Evolutionary conservation across 2,888 invertebrate genomes (phyloP).

Genomic region (Amiota mariae): DNA sequence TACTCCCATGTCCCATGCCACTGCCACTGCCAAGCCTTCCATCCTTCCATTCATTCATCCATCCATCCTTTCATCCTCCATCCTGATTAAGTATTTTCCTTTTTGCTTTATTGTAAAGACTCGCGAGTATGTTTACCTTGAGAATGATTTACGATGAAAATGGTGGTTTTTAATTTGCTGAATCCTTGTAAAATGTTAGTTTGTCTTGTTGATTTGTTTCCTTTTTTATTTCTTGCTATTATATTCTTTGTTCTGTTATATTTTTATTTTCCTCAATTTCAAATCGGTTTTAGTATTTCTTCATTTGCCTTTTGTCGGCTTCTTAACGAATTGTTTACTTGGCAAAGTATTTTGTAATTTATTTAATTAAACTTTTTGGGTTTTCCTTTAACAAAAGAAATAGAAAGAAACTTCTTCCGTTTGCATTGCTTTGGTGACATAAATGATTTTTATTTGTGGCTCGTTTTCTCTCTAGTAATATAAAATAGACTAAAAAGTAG

Average conservation of each 20-base stretch:
- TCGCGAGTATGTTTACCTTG: conserved; percentile 41
- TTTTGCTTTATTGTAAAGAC: neutral
- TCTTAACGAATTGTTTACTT: conserved; percentile 50
- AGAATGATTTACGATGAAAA: conserved; percentile 64
- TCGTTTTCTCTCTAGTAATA: too few species aligned
- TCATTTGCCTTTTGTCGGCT: neutral
- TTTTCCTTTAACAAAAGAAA: conserved; percentile 15
- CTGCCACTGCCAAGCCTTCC: neutral
- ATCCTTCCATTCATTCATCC: neutral
- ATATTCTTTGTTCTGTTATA: conserved; percentile 36
- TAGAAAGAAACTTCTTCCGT: neutral
- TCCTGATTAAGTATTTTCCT: too few species aligned
- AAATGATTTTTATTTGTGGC: too few species aligned
- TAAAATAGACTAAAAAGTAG: neutral
- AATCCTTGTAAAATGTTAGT: conserved; percentile 57
- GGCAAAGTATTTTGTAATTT: conserved; percentile 64
- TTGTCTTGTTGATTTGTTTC: conserved; percentile 34
- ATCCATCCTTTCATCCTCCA: neutral
- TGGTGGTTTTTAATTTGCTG: conserved; percentile 63
- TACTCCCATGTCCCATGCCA: too few species aligned
- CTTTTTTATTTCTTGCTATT: conserved; percentile 47
- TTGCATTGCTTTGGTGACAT: too few species aligned
- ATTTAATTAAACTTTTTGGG: conserved; percentile 64
- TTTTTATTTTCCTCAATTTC: neutral
- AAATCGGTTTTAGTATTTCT: neutral